phyloP scores from a whole-genome alignment of 2,888 invertebrate species.

The Venustoraphidia nigricollis region DNA sequence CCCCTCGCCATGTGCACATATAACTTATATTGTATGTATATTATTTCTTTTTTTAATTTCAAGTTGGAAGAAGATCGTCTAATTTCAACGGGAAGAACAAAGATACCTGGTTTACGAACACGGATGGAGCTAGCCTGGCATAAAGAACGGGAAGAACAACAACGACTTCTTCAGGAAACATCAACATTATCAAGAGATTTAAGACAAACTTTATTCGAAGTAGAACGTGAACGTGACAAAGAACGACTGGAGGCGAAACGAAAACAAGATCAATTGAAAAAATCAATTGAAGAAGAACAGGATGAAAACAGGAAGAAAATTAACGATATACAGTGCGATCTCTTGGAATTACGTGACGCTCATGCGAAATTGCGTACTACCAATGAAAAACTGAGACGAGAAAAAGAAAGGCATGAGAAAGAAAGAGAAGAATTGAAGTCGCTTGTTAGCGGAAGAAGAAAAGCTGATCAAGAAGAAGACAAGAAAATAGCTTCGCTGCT shows the following conservation, averaged over 20 bases:
- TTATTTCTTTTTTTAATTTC: slow-evolving; percentile 9
- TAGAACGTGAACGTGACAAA: slow-evolving; percentile 79
- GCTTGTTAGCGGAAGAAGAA: slow-evolving; percentile 30
- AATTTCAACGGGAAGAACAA: slow-evolving; percentile 66
- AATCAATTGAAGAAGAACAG: slow-evolving; percentile 74
- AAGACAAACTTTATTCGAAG: slow-evolving; percentile 74
- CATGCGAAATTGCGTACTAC: slow-evolving; percentile 83
- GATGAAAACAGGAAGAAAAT: slow-evolving; percentile 77
- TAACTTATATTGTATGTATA: not conserved
- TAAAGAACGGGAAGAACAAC: slow-evolving; percentile 84
- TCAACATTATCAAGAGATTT: slow-evolving; percentile 78
- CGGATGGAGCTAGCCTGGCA: slow-evolving; percentile 88
- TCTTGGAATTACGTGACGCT: slow-evolving; percentile 76
- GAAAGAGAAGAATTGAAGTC: slow-evolving; percentile 49
- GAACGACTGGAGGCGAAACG: slow-evolving; percentile 77
- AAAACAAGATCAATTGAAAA: slow-evolving; percentile 70
- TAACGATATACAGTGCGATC: slow-evolving; percentile 70
- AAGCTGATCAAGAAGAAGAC: slow-evolving; percentile 48
- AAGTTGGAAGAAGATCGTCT: slow-evolving; percentile 78
- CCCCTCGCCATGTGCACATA: not conserved
- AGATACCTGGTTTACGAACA: slow-evolving; percentile 72
- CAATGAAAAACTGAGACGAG: slow-evolving; percentile 76
- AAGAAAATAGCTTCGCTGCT: slow-evolving; percentile 54
- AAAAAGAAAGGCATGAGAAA: slow-evolving; percentile 71
- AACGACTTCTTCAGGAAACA: slow-evolving; percentile 77